Percentiles rank a stretch among this genome's conserved stretches.
Conservation (phyloP, 2,113 vertebrate species). For the Pomatorhinus ruficollis region DNA sequence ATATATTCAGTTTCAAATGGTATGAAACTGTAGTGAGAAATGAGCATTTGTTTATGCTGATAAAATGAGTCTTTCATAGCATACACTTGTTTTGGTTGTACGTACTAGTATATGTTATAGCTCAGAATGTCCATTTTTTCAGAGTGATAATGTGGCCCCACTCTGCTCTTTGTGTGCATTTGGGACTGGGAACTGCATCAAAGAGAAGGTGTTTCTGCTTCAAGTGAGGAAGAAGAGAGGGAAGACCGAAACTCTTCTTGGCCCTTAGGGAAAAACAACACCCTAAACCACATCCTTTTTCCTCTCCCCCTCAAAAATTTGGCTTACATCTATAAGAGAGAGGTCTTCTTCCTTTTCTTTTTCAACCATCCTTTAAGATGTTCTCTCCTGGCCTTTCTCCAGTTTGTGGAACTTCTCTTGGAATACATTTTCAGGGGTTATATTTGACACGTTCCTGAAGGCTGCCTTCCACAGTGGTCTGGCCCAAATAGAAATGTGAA, state of each 20-base stretch:
- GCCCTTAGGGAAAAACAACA: background rate
- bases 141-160: rapidly evolving
- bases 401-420: background rate
- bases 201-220: background rate
- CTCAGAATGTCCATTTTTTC: background rate
- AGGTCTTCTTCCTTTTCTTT: background rate
- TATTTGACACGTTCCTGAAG: conserved; percentile 22
- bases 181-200: background rate
- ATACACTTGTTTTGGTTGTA: conserved; percentile 10
- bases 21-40: conserved; percentile 51
- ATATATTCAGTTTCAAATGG: conserved; percentile 9
- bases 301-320: background rate
- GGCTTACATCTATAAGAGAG: background rate
- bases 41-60: conserved; percentile 37
- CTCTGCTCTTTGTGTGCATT: background rate
- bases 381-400: conserved; percentile 8
- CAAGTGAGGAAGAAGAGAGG: background rate
- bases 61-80: conserved; percentile 63
- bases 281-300: background rate
- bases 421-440: conserved; percentile 20
- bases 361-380: background rate
- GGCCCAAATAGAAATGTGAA: conserved; percentile 53
- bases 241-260: background rate
- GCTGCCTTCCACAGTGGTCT: background rate
- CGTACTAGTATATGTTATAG: background rate